phyloP scores from a whole-genome alignment of 2,888 invertebrate genomes.

The Ferdinandea cuprea region DNA sequence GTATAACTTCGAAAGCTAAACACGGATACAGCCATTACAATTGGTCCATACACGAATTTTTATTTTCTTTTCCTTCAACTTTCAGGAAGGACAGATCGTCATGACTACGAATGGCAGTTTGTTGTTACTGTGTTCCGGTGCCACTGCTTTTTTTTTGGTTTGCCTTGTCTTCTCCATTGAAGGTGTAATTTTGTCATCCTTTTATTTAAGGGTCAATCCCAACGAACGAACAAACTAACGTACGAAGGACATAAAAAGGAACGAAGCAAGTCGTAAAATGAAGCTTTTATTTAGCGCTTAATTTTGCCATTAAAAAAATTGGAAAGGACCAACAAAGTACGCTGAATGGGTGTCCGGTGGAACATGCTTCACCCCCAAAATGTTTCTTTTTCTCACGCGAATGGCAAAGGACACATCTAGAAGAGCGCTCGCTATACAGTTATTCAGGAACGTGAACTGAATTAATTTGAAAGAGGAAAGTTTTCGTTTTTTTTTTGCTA shows the following conservation, averaged over 20 bases:
- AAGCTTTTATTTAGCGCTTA: constrained; percentile 76
- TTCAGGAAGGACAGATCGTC: constrained; percentile 28
- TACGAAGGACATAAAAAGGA: constrained; percentile 64
- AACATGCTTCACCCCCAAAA: constrained; percentile 29
- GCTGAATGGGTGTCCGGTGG: constrained; percentile 65
- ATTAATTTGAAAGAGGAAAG: constrained; percentile 68
- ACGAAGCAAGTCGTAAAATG: constrained; percentile 73
- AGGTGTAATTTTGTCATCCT: constrained; percentile 74
- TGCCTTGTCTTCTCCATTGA: constrained; percentile 10
- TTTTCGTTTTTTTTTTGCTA: constrained; percentile 26
- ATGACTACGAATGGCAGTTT: constrained; percentile 61
- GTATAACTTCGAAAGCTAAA: constrained; percentile 52
- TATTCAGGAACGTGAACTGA: constrained; percentile 73
- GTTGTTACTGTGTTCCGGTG: constrained; percentile 38
- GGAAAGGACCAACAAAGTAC: constrained; percentile 73
- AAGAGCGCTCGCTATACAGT: constrained; percentile 59
- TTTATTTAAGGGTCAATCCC: constrained; percentile 73
- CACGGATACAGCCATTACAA: constrained; percentile 56
- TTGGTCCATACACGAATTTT: constrained; percentile 62
- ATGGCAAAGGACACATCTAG: constrained; percentile 58
- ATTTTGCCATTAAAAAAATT: constrained; percentile 75
- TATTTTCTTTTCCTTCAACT: constrained; percentile 41
- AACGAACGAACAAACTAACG: constrained; percentile 50
- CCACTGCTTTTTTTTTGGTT: constrained; percentile 4
- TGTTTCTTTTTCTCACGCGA: constrained; percentile 26